A percentile compares a stretch with the other conserved stretches of the same genome.
Conservation (phyloP, 1,140 invertebrate genomes). For the Belonocnema kinseyi region DNA sequence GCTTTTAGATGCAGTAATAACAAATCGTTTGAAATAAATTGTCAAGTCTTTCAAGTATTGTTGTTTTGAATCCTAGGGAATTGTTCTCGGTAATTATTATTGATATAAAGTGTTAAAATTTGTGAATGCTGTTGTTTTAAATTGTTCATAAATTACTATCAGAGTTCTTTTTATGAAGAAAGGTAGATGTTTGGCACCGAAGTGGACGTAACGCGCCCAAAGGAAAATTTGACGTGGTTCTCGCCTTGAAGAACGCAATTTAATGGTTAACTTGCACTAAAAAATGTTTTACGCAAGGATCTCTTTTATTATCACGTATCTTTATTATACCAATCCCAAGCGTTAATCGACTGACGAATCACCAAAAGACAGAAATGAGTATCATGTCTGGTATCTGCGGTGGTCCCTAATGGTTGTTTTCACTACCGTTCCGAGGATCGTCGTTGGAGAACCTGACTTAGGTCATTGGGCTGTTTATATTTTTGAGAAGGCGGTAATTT, state of each 20-base stretch:
- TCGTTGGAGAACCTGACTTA: slow-evolving; percentile 5
- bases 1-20: too few relatives aligned
- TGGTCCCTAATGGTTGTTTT: slow-evolving; percentile 18
- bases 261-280: not conserved
- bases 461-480: slow-evolving; percentile 23
- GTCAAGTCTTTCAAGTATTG: too few relatives aligned
- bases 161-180: too few relatives aligned
- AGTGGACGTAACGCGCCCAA: too few relatives aligned
- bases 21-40: too few relatives aligned
- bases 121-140: too few relatives aligned
- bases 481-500: slow-evolving; percentile 24
- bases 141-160: too few relatives aligned
- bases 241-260: not conserved
- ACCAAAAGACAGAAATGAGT: slow-evolving; percentile 4
- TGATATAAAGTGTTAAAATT: too few relatives aligned
- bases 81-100: too few relatives aligned
- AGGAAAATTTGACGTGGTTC: too few relatives aligned
- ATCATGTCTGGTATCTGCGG: slow-evolving; percentile 8
- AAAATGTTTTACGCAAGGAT: slow-evolving; percentile 15
- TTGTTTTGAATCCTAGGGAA: too few relatives aligned
- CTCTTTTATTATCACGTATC: slow-evolving; percentile 16
- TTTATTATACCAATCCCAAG: slow-evolving; percentile 4
- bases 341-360: slow-evolving; percentile 14
- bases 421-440: slow-evolving; percentile 20
- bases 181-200: too few relatives aligned